A percentile compares a stretch with the other conserved stretches of the same genome.
Evolutionary conservation across 1,140 invertebrate genomes (phyloP).

Genomic region (Chironomus striatipennis): DNA sequence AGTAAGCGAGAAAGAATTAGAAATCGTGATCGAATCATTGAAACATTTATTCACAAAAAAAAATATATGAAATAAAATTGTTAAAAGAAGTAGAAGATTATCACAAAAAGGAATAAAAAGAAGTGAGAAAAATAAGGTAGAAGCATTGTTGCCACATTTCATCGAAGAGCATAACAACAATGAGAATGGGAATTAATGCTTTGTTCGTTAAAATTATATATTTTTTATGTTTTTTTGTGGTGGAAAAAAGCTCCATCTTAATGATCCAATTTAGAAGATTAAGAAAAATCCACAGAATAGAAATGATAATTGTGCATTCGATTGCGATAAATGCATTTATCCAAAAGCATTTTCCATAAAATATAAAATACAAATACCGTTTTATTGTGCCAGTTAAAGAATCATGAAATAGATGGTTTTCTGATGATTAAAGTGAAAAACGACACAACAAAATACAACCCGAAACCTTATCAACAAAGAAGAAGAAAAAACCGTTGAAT

Average conservation of each 20-base stretch:
- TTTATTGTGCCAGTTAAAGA: background rate
- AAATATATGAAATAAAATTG: background rate
- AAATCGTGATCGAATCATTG: constrained; percentile 8
- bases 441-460: too few species aligned
- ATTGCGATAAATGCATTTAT: constrained; percentile 1
- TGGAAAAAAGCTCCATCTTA: background rate
- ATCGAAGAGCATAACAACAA: background rate
- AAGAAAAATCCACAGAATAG: background rate
- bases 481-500: background rate
- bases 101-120: background rate
- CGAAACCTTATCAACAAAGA: background rate
- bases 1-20: background rate
- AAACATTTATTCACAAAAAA: constrained; percentile 1
- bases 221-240: background rate
- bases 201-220: background rate
- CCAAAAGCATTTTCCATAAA: too few species aligned
- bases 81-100: background rate
- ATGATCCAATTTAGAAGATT: background rate
- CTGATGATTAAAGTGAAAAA: background rate
- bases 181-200: background rate
- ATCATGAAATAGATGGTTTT: background rate
- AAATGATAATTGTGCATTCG: constrained; percentile 3
- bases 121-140: constrained; percentile 2
- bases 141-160: background rate
- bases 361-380: too few species aligned